Conservation (phyloP, 2,797 vertebrate species). For the Antennarius maculatus region DNA sequence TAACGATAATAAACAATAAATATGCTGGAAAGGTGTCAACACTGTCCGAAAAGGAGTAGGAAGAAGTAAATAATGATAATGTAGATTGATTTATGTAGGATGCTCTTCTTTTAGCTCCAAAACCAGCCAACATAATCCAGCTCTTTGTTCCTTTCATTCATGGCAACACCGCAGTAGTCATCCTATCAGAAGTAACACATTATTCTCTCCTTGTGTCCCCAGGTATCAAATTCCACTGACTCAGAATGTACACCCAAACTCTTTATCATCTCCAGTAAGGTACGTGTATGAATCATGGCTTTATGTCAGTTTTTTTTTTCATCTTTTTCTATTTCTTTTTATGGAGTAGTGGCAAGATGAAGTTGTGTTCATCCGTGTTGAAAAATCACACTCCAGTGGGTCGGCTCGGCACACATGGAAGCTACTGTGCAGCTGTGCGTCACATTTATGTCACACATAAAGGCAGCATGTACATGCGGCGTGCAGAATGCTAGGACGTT, state of each 20-base stretch:
- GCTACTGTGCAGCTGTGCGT: slow-evolving; percentile 36
- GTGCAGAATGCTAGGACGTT: slow-evolving; percentile 16
- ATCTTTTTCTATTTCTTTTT: no score
- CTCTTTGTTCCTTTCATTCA: slow-evolving; percentile 26
- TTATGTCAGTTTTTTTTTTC: background rate
- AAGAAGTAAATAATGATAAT: background rate
- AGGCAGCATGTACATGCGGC: slow-evolving; percentile 25
- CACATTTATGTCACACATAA: slow-evolving; percentile 35
- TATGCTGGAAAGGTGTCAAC: no score
- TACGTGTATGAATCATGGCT: slow-evolving; percentile 58
- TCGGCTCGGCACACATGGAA: slow-evolving; percentile 15
- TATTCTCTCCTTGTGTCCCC: slow-evolving; percentile 51
- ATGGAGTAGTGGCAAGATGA: slow-evolving; percentile 4
- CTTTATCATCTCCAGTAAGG: slow-evolving; percentile 93
- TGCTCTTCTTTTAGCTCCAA: slow-evolving; percentile 31
- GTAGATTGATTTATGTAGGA: slow-evolving; percentile 39
- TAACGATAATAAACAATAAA: no score
- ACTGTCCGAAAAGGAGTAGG: no score
- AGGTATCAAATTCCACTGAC: slow-evolving; percentile 89
- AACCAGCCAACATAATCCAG: slow-evolving; percentile 13
- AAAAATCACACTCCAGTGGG: slow-evolving; percentile 43
- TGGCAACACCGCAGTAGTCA: slow-evolving; percentile 24
- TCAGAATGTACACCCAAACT: slow-evolving; percentile 90
- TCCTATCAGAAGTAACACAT: slow-evolving; percentile 25
- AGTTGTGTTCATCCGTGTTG: slow-evolving; percentile 40